Conservation (phyloP, 2,888 invertebrate genomes). For the Miltochrista miniata region DNA sequence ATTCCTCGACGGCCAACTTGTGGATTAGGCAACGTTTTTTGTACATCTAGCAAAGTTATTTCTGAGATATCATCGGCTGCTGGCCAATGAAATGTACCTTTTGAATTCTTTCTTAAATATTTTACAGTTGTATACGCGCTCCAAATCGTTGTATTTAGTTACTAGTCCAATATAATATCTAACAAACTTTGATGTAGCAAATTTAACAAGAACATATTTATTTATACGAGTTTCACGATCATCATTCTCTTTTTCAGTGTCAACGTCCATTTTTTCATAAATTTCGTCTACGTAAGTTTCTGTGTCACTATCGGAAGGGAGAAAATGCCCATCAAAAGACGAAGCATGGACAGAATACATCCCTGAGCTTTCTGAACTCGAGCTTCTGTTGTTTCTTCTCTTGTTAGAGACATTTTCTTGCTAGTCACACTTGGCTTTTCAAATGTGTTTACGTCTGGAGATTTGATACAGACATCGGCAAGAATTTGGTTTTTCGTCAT, state of each 20-base stretch:
- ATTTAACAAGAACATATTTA: conserved; percentile 16
- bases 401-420: not conserved
- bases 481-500: not conserved
- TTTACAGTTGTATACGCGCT: conserved; percentile 10
- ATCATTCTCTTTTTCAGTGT: conserved; percentile 9
- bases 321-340: conserved; percentile 16
- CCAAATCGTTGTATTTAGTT: not conserved
- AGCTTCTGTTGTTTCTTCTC: not conserved
- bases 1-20: conserved; percentile 13
- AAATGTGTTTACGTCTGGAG: not conserved
- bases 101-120: conserved; percentile 12
- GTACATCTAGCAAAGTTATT: conserved; percentile 13
- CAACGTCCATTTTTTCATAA: conserved; percentile 14
- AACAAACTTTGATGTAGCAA: conserved; percentile 10
- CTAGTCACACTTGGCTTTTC: not conserved
- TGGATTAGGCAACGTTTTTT: conserved; percentile 13
- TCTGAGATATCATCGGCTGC: conserved; percentile 9
- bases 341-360: conserved; percentile 15
- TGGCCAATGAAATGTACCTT: conserved; percentile 15
- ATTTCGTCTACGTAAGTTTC: conserved; percentile 18
- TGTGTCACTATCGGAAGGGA: conserved; percentile 15
- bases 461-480: not conserved
- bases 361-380: not conserved
- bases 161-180: conserved; percentile 16
- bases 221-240: conserved; percentile 10